phyloP scores from a whole-genome alignment of 2,797 vertebrate genomes.

The Neosilurus hyrtlii region DNA sequence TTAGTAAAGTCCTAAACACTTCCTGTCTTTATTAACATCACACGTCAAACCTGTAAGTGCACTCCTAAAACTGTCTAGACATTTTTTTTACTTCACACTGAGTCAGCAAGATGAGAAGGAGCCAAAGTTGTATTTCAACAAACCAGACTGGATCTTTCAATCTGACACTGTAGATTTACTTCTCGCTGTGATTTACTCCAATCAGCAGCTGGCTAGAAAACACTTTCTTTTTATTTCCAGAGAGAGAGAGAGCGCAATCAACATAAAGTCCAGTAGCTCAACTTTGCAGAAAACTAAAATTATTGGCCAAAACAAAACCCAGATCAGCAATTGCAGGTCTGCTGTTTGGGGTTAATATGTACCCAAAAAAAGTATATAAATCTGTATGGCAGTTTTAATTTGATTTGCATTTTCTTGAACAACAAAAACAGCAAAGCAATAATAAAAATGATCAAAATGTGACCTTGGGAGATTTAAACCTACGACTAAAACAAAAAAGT shows the following conservation, averaged over 20 bases:
- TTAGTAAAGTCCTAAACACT: neutral
- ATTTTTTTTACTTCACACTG: neutral
- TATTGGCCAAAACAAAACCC: neutral
- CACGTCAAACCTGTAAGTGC: neutral
- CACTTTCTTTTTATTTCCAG: neutral
- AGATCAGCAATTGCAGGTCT: neutral
- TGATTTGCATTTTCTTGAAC: too few species aligned
- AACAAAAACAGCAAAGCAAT: too few species aligned
- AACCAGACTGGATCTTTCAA: neutral
- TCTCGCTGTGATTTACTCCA: conserved; percentile 18
- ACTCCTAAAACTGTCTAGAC: neutral
- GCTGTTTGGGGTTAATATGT: neutral
- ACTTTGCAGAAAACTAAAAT: neutral
- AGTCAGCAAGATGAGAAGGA: neutral
- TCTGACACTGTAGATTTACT: conserved; percentile 32
- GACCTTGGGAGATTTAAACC: too few species aligned
- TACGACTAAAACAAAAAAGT: too few species aligned
- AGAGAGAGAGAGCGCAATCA: conserved; percentile 3
- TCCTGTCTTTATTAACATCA: neutral
- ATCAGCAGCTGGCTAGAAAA: neutral
- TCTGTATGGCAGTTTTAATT: neutral
- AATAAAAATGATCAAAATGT: too few species aligned
- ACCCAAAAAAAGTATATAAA: neutral
- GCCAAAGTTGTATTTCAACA: conserved; percentile 14
- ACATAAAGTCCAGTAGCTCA: neutral